A percentile compares a stretch with the other conserved stretches of the same genome.
Conservation (phyloP, 1,140 invertebrate genomes). For the Berghia stephanieae region DNA sequence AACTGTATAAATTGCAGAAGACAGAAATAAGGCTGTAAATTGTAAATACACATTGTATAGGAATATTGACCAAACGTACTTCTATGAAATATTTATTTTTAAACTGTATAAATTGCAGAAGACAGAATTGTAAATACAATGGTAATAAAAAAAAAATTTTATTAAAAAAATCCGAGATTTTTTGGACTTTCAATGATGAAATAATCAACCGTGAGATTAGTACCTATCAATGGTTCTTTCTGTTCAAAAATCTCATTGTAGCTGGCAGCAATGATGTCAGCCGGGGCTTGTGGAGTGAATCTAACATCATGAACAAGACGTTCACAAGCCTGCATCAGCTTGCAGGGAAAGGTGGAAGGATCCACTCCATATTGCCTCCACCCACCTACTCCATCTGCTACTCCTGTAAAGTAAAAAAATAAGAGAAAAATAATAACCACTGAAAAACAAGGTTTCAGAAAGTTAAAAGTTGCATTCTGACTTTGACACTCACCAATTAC, state of each 20-base stretch:
- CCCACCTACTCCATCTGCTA: constrained; percentile 97
- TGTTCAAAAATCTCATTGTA: constrained; percentile 89
- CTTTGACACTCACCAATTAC: no score
- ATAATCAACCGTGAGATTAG: constrained; percentile 21
- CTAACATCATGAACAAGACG: constrained; percentile 84
- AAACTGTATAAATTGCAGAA: no score
- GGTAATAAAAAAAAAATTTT: background rate
- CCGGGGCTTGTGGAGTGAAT: constrained; percentile 86
- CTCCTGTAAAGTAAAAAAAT: constrained; percentile 73
- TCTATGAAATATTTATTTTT: no score
- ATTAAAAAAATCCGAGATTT: background rate
- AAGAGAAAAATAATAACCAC: background rate
- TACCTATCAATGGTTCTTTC: constrained; percentile 90
- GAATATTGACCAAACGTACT: no score
- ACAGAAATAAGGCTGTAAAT: no score
- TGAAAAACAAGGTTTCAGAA: background rate
- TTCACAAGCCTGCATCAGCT: constrained; percentile 93
- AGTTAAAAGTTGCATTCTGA: no score
- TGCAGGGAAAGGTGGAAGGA: constrained; percentile 92
- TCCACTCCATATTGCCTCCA: constrained; percentile 98
- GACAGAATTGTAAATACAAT: no score
- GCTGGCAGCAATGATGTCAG: constrained; percentile 68
- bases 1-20: no score
- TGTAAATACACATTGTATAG: no score
- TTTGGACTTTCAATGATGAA: background rate